A percentile compares a stretch with the other conserved stretches of the same genome.
Evolutionary conservation across 2,888 invertebrate species (phyloP).

Genomic region (Drosophila eohydei): DNA sequence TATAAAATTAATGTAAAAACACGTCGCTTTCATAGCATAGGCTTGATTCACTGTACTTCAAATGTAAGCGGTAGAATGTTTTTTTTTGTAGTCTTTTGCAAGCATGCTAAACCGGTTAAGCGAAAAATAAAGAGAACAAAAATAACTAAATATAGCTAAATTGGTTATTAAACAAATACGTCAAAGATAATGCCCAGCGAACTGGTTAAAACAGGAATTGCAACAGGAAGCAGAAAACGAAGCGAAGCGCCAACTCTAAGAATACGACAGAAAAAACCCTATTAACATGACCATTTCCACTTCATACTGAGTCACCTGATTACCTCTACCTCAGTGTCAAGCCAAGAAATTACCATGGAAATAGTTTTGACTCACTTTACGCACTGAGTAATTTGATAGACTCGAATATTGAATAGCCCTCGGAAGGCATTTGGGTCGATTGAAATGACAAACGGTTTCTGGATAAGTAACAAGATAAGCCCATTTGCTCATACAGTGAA

Average conservation of each 20-base stretch:
- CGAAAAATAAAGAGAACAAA: not conserved
- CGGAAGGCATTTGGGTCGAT: not conserved
- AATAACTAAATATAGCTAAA: conserved; percentile 46
- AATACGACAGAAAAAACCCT: not conserved
- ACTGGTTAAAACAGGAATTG: conserved; percentile 47
- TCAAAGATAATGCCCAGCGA: conserved; percentile 32
- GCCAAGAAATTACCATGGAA: not conserved
- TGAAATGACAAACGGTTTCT: conserved; percentile 22
- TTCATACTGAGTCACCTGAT: not conserved
- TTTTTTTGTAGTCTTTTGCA: conserved; percentile 2
- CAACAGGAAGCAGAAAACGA: conserved; percentile 45
- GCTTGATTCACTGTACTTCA: conserved; percentile 7
- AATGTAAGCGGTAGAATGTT: conserved; percentile 48
- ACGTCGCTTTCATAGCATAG: no score
- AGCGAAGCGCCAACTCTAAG: not conserved
- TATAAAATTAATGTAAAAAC: not conserved
- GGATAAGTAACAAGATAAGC: conserved; percentile 22
- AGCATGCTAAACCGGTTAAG: conserved; percentile 60
- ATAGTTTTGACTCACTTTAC: conserved; percentile 3
- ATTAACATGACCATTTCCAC: not conserved
- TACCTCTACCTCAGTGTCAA: not conserved
- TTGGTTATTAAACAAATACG: conserved; percentile 36
- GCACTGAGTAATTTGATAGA: not conserved
- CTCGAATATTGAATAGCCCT: not conserved
- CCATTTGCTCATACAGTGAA: conserved; percentile 12